These are phyloP conservation scores for Diorhabda carinulata DNA, from an alignment of 1,140 invertebrate species.

Conservation along the genomic window DNA sequence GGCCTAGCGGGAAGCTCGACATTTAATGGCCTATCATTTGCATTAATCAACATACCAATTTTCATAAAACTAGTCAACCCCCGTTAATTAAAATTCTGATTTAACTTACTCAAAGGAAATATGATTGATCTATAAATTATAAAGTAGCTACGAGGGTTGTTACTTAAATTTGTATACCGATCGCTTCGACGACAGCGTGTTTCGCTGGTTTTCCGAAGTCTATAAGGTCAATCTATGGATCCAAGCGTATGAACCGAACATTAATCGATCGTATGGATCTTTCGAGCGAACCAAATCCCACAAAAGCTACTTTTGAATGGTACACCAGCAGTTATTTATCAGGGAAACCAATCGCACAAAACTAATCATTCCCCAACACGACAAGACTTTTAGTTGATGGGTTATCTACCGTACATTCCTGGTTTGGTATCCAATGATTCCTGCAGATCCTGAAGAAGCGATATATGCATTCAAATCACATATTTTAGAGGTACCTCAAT, in stretches of 20 bases:
- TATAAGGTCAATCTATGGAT: no score
- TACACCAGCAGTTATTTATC: neutral
- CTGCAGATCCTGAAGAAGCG: no score
- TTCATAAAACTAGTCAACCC: slow-evolving; percentile 18
- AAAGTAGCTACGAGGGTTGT: no score
- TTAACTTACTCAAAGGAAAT: neutral
- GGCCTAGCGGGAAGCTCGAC: slow-evolving; percentile 12
- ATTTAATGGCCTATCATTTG: slow-evolving; percentile 19
- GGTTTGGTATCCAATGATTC: no score
- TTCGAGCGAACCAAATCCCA: neutral
- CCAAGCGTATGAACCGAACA: neutral
- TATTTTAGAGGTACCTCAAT: no score
- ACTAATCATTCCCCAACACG: neutral
- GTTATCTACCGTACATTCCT: neutral
- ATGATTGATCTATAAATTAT: no score
- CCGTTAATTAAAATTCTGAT: slow-evolving; percentile 20
- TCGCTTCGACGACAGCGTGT: no score
- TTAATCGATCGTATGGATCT: neutral
- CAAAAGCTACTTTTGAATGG: neutral
- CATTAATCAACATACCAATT: slow-evolving; percentile 21
- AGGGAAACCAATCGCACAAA: no score
- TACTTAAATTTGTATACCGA: no score
- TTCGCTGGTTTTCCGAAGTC: no score
- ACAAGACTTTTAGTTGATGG: neutral
- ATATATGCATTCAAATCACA: no score